Conservation (phyloP, 1,140 invertebrate species). For the Batillaria attramentaria region DNA sequence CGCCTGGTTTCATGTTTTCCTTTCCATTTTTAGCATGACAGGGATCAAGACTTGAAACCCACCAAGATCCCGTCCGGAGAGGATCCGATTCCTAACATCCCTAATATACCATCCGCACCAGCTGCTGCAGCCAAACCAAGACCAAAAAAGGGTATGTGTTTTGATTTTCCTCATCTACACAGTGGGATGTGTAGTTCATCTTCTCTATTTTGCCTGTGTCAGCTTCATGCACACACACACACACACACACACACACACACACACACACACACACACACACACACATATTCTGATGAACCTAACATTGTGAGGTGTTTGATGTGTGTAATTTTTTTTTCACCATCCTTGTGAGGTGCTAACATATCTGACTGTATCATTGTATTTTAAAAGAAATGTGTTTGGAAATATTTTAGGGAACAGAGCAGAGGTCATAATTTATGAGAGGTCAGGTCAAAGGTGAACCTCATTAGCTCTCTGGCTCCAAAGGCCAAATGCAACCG, state of each 20-base stretch:
- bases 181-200: too few relatives aligned
- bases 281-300: neutral
- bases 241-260: conserved; percentile 14
- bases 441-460: too few relatives aligned
- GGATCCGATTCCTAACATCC: too few relatives aligned
- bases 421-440: too few relatives aligned
- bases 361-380: neutral
- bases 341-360: too few relatives aligned
- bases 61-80: too few relatives aligned
- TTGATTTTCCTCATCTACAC: conserved; percentile 10
- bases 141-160: neutral
- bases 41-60: too few relatives aligned
- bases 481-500: too few relatives aligned
- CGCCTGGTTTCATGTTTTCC: too few relatives aligned
- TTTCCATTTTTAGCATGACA: too few relatives aligned
- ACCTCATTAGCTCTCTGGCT: too few relatives aligned
- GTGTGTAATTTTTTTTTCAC: neutral
- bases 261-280: neutral
- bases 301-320: neutral
- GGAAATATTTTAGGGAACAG: neutral
- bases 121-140: neutral
- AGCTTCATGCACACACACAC: neutral
- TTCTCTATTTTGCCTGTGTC: neutral
- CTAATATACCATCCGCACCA: too few relatives aligned
- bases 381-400: neutral